Evolutionary conservation across 1,140 invertebrate species (phyloP), one percentile per base, ranked within the genome.

Genomic region (Hyles euphorbiae): DNA sequence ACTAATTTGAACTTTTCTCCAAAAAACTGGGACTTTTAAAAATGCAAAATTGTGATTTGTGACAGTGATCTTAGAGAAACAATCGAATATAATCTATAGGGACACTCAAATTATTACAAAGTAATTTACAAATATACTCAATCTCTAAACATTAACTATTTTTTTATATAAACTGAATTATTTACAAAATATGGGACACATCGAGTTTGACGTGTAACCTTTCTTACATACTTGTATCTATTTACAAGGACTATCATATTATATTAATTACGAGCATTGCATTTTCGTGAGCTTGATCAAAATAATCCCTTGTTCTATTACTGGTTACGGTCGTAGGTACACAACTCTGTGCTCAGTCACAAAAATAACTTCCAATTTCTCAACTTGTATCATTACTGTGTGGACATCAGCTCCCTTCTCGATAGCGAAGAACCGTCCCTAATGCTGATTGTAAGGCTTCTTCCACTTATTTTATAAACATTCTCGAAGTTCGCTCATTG

Each of bases 191-290:
- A 88, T 72, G 77, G 77, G 2, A 76, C 81, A 80, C 77, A 75
- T 82, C 81, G 63, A 59, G 70, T 60, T 66, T 66, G 76, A 82
- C 74, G 73, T 78, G 76, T 73, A 70, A 77, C 68, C 68, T 81
- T 70, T 77, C 78, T 81, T 76, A 87, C 73, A 81, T 76, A 81
- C 76, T 81, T 79, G 72, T 87, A 83, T 76, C 75, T 90, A 90
- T 89, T 81, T 90, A 90, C 88, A 90, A 84, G 88, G 84, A 89
- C 85, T 89, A 84, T 82, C 71, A 61, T 79, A 82, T 81, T 80
- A 83, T 70, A 81, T 76, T 81, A 79, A 76, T 76, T 77, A 83
- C 78, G 82, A 85, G 83, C 83, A 87, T 85, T 88, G 77, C 76
- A 78, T 76, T 79, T 73, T 65, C 65, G 67, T 81, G 75, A 86